Evolutionary conservation across 2,113 vertebrate species (phyloP).

Genomic region (Elgaria multicarinata): DNA sequence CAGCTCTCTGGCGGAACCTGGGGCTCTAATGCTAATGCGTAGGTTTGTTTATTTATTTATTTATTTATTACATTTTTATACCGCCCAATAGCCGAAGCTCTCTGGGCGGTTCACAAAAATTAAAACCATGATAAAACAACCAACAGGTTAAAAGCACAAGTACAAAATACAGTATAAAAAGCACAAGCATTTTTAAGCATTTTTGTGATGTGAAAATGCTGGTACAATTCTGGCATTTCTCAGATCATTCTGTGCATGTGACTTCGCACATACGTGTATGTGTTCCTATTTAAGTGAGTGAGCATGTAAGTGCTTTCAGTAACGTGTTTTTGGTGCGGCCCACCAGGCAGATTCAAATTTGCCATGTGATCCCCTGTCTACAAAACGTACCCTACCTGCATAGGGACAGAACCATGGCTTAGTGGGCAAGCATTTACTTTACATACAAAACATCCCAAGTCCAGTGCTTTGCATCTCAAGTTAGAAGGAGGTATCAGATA

Average conservation of each 20-base stretch:
- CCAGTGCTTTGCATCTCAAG: neutral
- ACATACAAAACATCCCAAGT: neutral
- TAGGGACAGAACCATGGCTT: neutral
- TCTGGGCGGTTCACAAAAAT: too few species aligned
- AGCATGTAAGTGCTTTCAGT: neutral
- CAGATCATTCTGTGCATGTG: neutral
- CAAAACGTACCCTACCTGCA: neutral
- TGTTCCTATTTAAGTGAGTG: neutral
- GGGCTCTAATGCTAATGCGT: neutral
- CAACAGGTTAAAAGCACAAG: too few species aligned
- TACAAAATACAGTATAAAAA: too few species aligned
- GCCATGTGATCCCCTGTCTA: neutral
- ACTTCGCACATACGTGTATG: neutral
- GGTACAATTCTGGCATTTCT: neutral
- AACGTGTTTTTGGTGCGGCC: neutral
- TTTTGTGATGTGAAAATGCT: neutral
- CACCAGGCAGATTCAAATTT: neutral
- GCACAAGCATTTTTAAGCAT: too few species aligned
- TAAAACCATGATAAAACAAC: too few species aligned
- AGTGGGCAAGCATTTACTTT: neutral
- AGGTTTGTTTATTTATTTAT: too few species aligned
- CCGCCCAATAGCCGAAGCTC: too few species aligned
- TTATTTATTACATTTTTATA: too few species aligned
- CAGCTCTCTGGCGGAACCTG: neutral
- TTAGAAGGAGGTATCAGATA: neutral